Base-by-base conservation (phyloP, 2,888 invertebrate genomes). In the Oconnorella tubifera region DNA sequence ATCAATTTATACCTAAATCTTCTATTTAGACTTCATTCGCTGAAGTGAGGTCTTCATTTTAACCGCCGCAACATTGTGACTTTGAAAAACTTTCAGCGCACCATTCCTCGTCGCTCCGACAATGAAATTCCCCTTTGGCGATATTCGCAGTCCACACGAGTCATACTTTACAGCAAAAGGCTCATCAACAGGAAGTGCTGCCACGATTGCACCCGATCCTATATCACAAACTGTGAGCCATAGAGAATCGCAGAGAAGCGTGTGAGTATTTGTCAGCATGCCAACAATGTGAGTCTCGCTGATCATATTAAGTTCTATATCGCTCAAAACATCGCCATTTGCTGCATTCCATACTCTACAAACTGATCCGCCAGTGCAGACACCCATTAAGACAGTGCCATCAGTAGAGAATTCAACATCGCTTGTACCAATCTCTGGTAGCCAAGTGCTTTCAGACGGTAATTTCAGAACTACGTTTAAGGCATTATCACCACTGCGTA, bases 201-300 rank as follows among this genome's bases (percentile, higher is more conserved):
- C 49, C 6, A 55, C 31, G 28, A 66, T 40, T 6, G 65, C 66
- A 3, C 69, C 70, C 14, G 67, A 48, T 2, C 67, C 70, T 10
- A 70, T 61, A 49, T 71, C 71, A 25, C 62, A 49, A 23, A 68
- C 64, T 10, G 56, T 32, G 27, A 71, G 62, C 23, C 57, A 33
- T 6, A 27, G 31, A 27, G 62, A 64, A 28, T 67, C 67, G 32
- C 51, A 49, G 28, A 71, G 33, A 19, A 68, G 23, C 33, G 67
- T 64, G 63, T 71, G 71, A 4, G 71, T 70, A 58, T 70, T 71
- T 49, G 70, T 71, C 25, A 67, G 29, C 70, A 70, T 68, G 19
- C 71, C 71, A 29, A 65, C 62, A 6, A 70, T 51, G 0, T 63
- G 64, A 10, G 55, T 14, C 4, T 40, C 29, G 25, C n/a, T 6